Percentiles rank a stretch among this genome's conserved stretches.
These are phyloP conservation scores for Cryptophagus acutangulus DNA, from an alignment of 2,888 invertebrate species.

Conservation along the genomic window DNA sequence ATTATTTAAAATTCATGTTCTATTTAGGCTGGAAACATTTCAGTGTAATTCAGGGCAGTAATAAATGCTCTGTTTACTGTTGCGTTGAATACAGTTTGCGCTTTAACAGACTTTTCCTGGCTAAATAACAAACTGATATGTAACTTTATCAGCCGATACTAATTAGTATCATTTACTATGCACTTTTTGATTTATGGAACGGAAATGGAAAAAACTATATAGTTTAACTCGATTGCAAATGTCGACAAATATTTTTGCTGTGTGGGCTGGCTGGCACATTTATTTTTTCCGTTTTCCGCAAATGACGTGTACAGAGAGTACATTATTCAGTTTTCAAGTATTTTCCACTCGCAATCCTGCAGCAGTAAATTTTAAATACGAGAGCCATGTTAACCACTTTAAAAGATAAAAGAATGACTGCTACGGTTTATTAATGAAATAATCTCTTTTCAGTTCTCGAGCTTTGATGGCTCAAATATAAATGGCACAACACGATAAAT, in stretches of 20 bases:
- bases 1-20: slow-evolving; percentile 25
- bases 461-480: slow-evolving; percentile 22
- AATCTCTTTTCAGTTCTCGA: slow-evolving; percentile 21
- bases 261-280: no score
- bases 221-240: no score
- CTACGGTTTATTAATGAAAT: slow-evolving; percentile 18
- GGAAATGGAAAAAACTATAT: no score
- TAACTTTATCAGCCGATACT: slow-evolving; percentile 1
- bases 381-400: slow-evolving; percentile 17
- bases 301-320: slow-evolving; percentile 6
- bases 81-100: slow-evolving; percentile 4
- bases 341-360: slow-evolving; percentile 19
- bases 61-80: slow-evolving; percentile 8
- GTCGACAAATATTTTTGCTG: no score
- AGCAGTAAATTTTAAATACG: slow-evolving; percentile 21
- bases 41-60: slow-evolving; percentile 2
- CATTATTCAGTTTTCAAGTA: slow-evolving; percentile 20
- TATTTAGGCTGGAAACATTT: slow-evolving; percentile 8
- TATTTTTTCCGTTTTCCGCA: no score
- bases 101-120: slow-evolving; percentile 5
- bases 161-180: no score
- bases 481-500: slow-evolving; percentile 17
- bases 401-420: slow-evolving; percentile 19
- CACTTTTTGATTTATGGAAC: no score
- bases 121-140: background rate